These are phyloP conservation scores for Cirrhinus molitorella DNA, from an alignment of 2,797 vertebrate species.

Conservation along the genomic window DNA sequence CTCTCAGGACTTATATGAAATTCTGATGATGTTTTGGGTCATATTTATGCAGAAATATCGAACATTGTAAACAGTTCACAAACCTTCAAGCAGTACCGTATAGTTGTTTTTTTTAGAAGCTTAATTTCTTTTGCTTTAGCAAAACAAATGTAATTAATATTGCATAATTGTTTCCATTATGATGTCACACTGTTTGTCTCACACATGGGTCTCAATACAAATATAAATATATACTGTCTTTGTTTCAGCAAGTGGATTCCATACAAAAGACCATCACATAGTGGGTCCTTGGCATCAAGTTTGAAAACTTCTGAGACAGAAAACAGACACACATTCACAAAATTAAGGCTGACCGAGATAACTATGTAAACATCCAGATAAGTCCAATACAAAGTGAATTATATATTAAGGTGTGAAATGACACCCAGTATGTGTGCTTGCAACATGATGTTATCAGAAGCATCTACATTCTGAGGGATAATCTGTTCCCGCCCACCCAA, in stretches of 20 bases:
- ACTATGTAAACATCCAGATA: neutral
- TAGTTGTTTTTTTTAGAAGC: too few species aligned
- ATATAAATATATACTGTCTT: neutral
- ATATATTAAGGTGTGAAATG: neutral
- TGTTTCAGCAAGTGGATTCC: neutral
- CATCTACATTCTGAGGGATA: constrained; percentile 33
- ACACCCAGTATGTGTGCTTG: neutral
- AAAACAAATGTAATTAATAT: neutral
- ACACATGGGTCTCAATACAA: neutral
- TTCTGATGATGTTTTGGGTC: too few species aligned
- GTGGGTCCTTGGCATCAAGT: neutral
- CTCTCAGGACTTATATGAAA: too few species aligned
- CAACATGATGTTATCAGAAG: neutral
- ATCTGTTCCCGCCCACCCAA: constrained; percentile 19
- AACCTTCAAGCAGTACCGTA: too few species aligned
- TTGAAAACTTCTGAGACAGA: constrained; percentile 6
- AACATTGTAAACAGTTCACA: too few species aligned
- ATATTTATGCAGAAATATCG: too few species aligned
- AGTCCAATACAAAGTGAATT: neutral
- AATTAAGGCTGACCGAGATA: neutral
- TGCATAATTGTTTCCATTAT: neutral
- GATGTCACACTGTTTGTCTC: neutral
- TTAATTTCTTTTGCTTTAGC: neutral
- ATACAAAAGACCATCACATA: neutral
- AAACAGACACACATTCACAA: neutral